Evolutionary conservation across 2,888 invertebrate species (phyloP).

Genomic region (Ceraclea dissimilis): DNA sequence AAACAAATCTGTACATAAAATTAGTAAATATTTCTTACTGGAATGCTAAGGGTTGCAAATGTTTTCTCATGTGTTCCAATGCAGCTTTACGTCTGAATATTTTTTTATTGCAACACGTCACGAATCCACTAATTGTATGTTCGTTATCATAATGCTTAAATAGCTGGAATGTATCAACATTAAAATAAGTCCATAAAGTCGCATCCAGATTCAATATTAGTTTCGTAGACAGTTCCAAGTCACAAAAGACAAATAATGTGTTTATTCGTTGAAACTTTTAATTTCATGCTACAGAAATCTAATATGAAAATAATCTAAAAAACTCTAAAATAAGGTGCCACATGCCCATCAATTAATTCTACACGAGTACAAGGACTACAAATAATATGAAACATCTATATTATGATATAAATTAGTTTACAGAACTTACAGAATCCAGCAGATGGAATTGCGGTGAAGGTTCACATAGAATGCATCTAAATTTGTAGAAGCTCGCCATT

Average conservation of each 20-base stretch:
- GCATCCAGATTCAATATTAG: background rate
- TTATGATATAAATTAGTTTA: background rate
- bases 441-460: background rate
- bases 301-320: no score
- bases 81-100: background rate
- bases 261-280: no score
- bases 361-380: no score
- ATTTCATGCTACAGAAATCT: no score
- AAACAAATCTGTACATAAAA: no score
- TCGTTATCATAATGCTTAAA: background rate
- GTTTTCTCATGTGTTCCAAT: background rate
- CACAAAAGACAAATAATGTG: no score
- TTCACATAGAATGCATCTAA: background rate
- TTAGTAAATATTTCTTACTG: background rate
- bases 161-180: background rate
- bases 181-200: no score
- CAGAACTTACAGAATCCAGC: background rate
- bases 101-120: background rate
- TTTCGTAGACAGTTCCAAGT: no score
- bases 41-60: conserved; percentile 1
- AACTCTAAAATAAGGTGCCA: no score
- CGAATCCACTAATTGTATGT: background rate
- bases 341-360: no score
- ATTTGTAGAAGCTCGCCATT: background rate
- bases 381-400: no score